These are phyloP conservation scores for Euleptes europaea DNA, from an alignment of 2,113 vertebrate genomes.

Conservation along the genomic window DNA sequence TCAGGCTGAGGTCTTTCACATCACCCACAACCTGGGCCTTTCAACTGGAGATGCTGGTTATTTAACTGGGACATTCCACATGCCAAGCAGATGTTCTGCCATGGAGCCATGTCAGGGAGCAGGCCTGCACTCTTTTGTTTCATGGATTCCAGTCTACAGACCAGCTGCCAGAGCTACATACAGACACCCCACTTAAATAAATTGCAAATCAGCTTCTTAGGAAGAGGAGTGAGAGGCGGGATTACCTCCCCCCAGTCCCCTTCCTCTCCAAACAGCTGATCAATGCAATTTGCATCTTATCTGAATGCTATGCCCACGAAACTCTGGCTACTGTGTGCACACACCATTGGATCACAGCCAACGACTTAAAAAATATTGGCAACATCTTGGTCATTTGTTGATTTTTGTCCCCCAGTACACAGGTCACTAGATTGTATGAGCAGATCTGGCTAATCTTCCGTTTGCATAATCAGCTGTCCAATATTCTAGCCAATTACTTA, in stretches of 20 bases:
- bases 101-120: no score
- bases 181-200: neutral
- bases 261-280: neutral
- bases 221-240: neutral
- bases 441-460: conserved; percentile 30
- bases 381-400: conserved; percentile 24
- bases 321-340: neutral
- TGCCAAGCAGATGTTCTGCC: neutral
- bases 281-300: neutral
- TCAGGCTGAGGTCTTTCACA: no score
- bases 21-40: no score
- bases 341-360: neutral
- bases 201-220: neutral
- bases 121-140: no score
- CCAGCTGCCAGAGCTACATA: neutral
- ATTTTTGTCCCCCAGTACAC: conserved; percentile 20
- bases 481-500: neutral
- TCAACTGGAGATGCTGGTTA: no score
- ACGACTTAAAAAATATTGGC: neutral
- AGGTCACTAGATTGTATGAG: conserved; percentile 22
- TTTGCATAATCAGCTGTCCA: conserved; percentile 28
- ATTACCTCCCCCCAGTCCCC: neutral
- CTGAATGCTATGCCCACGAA: neutral
- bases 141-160: neutral
- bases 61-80: neutral